phyloP scores from a whole-genome alignment of 2,888 invertebrate genomes.

The Cephus spinipes region DNA sequence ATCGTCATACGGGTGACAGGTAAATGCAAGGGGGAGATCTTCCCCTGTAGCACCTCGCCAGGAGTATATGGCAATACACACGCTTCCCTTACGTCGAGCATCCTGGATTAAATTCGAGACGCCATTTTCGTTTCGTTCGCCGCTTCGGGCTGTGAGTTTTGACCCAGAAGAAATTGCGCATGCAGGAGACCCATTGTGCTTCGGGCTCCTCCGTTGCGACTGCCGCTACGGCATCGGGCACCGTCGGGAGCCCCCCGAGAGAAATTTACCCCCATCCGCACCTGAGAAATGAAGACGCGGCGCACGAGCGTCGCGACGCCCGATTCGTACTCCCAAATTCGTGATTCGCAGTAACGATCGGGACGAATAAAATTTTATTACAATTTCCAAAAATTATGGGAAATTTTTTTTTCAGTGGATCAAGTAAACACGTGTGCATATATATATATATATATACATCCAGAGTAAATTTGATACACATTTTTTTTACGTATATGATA shows the following conservation, averaged over 20 bases:
- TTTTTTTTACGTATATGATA: not conserved
- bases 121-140: slow-evolving; percentile 35
- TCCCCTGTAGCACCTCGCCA: not conserved
- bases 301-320: no score
- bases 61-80: not conserved
- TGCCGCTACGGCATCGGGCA: not conserved
- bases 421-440: no score
- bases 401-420: no score
- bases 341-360: no score
- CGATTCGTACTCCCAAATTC: no score
- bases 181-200: slow-evolving; percentile 2
- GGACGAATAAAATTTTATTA: no score
- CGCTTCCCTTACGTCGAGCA: slow-evolving; percentile 36
- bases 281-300: no score
- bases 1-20: slow-evolving; percentile 64
- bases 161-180: slow-evolving; percentile 38
- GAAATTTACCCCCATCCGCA: no score
- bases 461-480: no score
- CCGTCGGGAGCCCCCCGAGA: not conserved
- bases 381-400: no score
- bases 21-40: slow-evolving; percentile 40
- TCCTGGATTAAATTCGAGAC: slow-evolving; percentile 53
- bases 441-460: no score
- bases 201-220: not conserved
- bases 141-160: slow-evolving; percentile 42